These are phyloP conservation scores for Ypsolopha scabrella DNA, from an alignment of 2,888 invertebrate species.

Conservation along the genomic window DNA sequence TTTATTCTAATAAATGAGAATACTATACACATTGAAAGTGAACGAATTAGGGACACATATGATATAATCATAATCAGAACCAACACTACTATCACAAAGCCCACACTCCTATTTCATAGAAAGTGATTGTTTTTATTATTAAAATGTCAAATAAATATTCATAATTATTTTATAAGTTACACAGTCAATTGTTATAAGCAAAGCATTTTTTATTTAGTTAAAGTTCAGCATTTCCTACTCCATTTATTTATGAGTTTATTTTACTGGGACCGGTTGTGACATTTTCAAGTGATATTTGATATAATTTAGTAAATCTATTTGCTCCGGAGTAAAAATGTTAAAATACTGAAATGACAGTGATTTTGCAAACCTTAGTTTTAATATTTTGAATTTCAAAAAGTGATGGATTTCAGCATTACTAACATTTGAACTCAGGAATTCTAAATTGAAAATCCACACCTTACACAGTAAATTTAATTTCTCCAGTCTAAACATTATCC, in stretches of 20 bases:
- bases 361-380: background rate
- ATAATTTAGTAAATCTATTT: too few species aligned
- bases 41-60: constrained; percentile 1
- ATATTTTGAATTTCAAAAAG: background rate
- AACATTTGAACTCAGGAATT: background rate
- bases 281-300: background rate
- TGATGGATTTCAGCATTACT: background rate
- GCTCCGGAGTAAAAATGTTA: too few species aligned
- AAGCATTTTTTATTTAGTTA: constrained; percentile 43
- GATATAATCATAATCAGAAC: constrained; percentile 9
- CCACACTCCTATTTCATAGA: constrained; percentile 57
- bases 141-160: constrained; percentile 19
- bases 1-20: background rate
- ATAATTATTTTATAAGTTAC: constrained; percentile 21
- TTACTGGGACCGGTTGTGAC: background rate
- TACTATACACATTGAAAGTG: background rate
- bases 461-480: background rate
- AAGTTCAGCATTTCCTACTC: constrained; percentile 40
- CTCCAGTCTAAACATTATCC: constrained; percentile 56
- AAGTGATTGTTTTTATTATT: constrained; percentile 31
- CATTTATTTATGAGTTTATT: background rate
- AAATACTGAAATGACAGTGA: too few species aligned
- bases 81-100: constrained; percentile 58
- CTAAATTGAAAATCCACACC: background rate
- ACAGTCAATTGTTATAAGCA: constrained; percentile 55